Base-by-base conservation (phyloP, 2,797 vertebrate genomes). In the Parauchenoglanis punctatus region DNA sequence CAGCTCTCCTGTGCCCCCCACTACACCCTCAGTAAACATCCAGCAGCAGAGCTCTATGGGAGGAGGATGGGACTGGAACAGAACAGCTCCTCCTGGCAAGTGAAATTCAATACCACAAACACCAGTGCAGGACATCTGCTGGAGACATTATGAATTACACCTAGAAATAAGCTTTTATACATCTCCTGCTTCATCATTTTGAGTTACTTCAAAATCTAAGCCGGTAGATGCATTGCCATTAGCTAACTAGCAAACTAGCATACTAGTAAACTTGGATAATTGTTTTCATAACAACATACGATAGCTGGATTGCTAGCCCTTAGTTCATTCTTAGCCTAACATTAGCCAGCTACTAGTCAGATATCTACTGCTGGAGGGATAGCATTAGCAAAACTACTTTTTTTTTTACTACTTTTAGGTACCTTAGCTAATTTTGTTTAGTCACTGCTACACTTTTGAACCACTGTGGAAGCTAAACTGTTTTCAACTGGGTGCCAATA, bases 31-130 rank as follows among this genome's bases (percentile, higher is more conserved):
- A 0, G 97, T 99, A 91, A 98, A 97, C 92, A 97, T 99, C 92
- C 98, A 99, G 88, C 98, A 99, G 88, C 97, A 97, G 90, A 98
- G 97, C 87, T 92, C 97, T 91, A 96, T 96, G 91, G 93, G 97
- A 92, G 93, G 96, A 91, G 95, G 96, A 4, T 99, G 99, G 99
- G 97, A 99, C 90, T 99, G 99, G 99, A 97, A 97, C 91, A 97
- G 95, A 94, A 88, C 97, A 1, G 94, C 93, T 5, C 89, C 93
- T 23, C 91, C 95, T 94, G 96, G 94, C 96, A 86, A 95, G 92
- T 90, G 54, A 83, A 63, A 65, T 81, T 31, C 18, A 49, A 49
- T 72, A 70, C 54, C 20, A 31, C 76, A 65, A 13, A 82, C 61
- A 25, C 63, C 4, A 20, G 5, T 70, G 25, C 25, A 40, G 1